Conservation (phyloP, 2,888 invertebrate species). For the Cerastis rubricosa region DNA sequence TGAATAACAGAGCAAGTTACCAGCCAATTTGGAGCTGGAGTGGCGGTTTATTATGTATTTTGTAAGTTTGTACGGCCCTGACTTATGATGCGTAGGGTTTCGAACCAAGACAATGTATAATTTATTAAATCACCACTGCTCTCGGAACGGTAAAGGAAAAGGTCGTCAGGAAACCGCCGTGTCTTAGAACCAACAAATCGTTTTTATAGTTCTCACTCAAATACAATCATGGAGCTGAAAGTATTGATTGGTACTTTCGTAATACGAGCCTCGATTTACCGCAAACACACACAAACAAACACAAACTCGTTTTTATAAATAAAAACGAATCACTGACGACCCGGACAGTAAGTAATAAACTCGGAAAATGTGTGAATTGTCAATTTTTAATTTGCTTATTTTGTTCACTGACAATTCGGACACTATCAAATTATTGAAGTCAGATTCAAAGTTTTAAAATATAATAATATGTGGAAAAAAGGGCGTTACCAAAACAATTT, state of each 20-base stretch:
- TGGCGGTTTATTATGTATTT: slow-evolving; percentile 27
- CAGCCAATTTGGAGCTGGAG: slow-evolving; percentile 6
- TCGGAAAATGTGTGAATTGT: no score
- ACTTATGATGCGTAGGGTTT: not conserved
- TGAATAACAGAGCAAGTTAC: slow-evolving; percentile 44
- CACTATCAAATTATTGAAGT: no score
- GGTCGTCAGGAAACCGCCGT: not conserved
- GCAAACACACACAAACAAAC: no score
- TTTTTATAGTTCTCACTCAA: not conserved
- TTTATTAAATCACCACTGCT: not conserved
- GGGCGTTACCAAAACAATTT: no score
- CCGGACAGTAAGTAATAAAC: no score
- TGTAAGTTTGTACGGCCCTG: not conserved
- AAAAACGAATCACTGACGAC: no score
- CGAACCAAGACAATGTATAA: not conserved
- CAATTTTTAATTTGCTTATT: no score
- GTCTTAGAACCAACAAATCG: not conserved
- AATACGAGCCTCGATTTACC: not conserved
- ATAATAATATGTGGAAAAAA: no score
- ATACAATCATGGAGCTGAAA: not conserved
- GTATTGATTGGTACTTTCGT: not conserved
- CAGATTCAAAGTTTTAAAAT: no score
- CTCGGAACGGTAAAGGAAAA: not conserved
- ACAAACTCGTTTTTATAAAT: no score
- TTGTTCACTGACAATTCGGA: no score